A percentile compares a stretch with the other conserved stretches of the same genome.
Conservation (phyloP, 2,888 invertebrate species). For the Watsonalla cultraria region DNA sequence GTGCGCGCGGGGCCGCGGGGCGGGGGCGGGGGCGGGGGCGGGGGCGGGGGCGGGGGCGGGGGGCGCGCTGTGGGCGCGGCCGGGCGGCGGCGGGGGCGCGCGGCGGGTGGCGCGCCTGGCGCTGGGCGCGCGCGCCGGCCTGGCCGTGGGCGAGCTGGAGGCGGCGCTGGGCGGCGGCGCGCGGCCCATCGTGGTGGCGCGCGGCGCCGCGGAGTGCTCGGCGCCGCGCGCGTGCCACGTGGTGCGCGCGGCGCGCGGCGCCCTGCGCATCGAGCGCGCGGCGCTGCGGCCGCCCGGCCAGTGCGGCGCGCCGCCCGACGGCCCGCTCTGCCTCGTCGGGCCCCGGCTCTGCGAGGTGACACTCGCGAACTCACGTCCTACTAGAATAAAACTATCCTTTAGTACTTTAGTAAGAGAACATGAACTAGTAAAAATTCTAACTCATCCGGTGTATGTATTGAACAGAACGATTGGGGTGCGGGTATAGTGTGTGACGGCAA, state of each 20-base stretch:
- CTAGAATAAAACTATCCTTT: too few species aligned
- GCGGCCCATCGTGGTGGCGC: slow-evolving; percentile 51
- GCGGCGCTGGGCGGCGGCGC: slow-evolving; percentile 37
- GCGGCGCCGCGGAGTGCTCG: slow-evolving; percentile 33
- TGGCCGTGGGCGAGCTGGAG: slow-evolving; percentile 55
- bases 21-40: too few species aligned
- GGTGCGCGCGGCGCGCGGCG: slow-evolving; percentile 26
- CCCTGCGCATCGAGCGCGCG: slow-evolving; percentile 31
- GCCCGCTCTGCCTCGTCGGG: slow-evolving; percentile 44
- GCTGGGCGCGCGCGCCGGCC: slow-evolving; percentile 27
- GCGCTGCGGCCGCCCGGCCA: slow-evolving; percentile 13
- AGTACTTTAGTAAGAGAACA: too few species aligned
- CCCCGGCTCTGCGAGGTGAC: slow-evolving; percentile 44
- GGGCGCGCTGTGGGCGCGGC: slow-evolving; percentile 21
- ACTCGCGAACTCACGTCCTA: too few species aligned
- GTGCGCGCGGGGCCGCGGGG: slow-evolving; percentile 31
- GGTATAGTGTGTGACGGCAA: slow-evolving; percentile 59
- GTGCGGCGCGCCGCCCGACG: slow-evolving; percentile 8
- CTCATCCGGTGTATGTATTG: slow-evolving; percentile 1
- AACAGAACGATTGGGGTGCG: slow-evolving; percentile 54
- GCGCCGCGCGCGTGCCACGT: slow-evolving; percentile 33
- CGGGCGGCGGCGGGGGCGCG: slow-evolving; percentile 16
- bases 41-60: slow-evolving; percentile 21
- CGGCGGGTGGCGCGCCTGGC: slow-evolving; percentile 19
- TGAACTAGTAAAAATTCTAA: too few species aligned